Conservation (phyloP, 1,140 invertebrate genomes). For the Drosophila hydei region DNA sequence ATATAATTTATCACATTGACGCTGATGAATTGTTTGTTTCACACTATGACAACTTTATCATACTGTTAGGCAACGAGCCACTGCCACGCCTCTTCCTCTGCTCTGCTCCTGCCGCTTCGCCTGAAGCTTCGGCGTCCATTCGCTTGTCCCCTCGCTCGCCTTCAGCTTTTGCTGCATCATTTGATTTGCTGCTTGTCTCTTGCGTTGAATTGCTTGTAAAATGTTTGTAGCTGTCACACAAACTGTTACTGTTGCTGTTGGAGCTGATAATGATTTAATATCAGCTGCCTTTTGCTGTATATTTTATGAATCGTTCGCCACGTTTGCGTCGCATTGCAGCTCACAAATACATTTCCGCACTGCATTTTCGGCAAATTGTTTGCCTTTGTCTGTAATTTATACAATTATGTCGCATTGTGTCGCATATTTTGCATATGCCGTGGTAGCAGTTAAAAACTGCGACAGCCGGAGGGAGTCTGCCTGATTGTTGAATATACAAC, state of each 20-base stretch:
- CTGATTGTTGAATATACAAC: neutral
- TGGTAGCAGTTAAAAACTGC: conserved; percentile 2
- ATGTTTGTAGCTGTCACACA: conserved; percentile 76
- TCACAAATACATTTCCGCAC: conserved; percentile 17
- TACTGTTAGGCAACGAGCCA: conserved; percentile 16
- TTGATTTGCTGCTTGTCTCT: conserved; percentile 47
- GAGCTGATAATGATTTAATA: conserved; percentile 72
- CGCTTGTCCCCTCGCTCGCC: neutral
- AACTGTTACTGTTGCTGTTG: conserved; percentile 32
- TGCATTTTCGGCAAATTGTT: conserved; percentile 46
- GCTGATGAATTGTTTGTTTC: conserved; percentile 78
- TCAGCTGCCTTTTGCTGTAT: conserved; percentile 50
- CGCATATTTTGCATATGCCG: conserved; percentile 20
- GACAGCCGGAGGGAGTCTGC: neutral
- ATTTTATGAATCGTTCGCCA: conserved; percentile 54
- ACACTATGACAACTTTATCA: conserved; percentile 81
- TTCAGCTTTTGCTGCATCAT: conserved; percentile 49
- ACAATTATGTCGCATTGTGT: conserved; percentile 48
- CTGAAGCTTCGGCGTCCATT: conserved; percentile 7
- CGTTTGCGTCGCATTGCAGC: conserved; percentile 54
- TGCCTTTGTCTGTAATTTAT: conserved; percentile 29
- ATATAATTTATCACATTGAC: conserved; percentile 80
- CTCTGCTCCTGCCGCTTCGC: conserved; percentile 8
- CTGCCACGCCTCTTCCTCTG: neutral
- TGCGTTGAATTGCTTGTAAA: conserved; percentile 76